Evolutionary conservation across 1,140 invertebrate genomes (phyloP), one percentile per base, ranked within the genome.

Genomic region (Zaprionus ghesquierei): DNA sequence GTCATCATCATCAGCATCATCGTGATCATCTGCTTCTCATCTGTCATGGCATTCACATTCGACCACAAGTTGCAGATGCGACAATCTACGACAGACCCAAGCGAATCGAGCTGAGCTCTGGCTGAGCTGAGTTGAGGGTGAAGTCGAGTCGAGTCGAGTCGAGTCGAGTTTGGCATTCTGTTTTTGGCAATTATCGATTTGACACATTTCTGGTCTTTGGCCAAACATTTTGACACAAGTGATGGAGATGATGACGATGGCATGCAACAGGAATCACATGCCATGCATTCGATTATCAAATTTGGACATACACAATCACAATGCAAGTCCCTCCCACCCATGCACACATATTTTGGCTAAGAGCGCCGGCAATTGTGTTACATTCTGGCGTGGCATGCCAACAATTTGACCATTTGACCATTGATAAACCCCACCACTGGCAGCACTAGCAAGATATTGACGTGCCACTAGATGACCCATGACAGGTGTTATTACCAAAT

Each of bases 131-230:
- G 50, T 23, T n/a, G 20, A 18, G 6, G 25, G 23, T 10, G 23
- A 54, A 10, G 5, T 41, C 2, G 25, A 27, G 25, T 8, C n/a
- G 18, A 51, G 12, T 20, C 49, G 9, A 38, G 31, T 58, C 18
- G 9, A 29, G 15, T 22, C 1, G 25, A 46, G 38, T 46, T 38
- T 25, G 35, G 35, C 46, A n/a, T 69, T 64, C 15, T 10, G 8
- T 46, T 75, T 78, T 87, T 75, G 84, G 44, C 84, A 87, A 87
- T 89, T 89, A 86, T 89, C 84, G 82, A 86, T 89, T 86, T 89
- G 82, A 82, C 82, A 86, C 84, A 86, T 86, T 86, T 86, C 65
- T 54, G 59, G 31, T 60, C 74, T 77, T 46, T 64, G 58, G 49
- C 59, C 75, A 79, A 87, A 77, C 82, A 87, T 87, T 85, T 78